Evolutionary conservation across 2,888 invertebrate genomes (phyloP), one percentile per base, ranked within the genome.

Genomic region (Scrobipalpa costella): DNA sequence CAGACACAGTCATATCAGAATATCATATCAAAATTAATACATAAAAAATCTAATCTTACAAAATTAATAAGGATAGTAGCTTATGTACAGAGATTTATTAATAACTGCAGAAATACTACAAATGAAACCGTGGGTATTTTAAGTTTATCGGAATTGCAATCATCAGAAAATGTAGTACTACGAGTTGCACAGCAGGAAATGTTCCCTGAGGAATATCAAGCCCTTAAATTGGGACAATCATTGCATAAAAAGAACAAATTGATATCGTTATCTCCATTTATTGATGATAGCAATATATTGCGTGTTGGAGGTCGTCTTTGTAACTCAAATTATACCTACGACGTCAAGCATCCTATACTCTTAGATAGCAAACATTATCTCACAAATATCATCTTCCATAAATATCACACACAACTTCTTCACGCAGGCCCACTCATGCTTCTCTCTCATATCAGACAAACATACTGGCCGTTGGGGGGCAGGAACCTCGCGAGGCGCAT

Each of bases 241-340:
- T n/a, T n/a, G n/a, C n/a, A n/a, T n/a, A n/a, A n/a, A n/a, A n/a
- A 50, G 15, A 21, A 19, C 50, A 44, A 17, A 50, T 17, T 50
- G 19, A 17, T 17, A 15, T 50, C 44, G 8, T 57, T 65, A 52
- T 49, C 62, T 57, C 73, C 71, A 2, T 71, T 73, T 60, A 6
- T 71, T 47, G 69, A 71, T 44, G 9, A 50, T 6, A 64, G 69
- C 11, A 50, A 62, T 8, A 33, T 70, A 9, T 63, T 71, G 7
- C 63, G 73, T 8, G 69, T 69, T 0, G 69, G 72, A 2, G 70
- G 72, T 5, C 36, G 72, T 2, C n/a, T n/a, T n/a, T n/a, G n/a
- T n/a, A n/a, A n/a, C n/a, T n/a, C n/a, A n/a, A n/a, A n/a, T n/a
- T n/a, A 69, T 19, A 36, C 5, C 11, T 66, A 64, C n/a, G n/a